Percentiles rank a stretch among this genome's conserved stretches.
Conservation (phyloP, 2,888 invertebrate genomes). For the Mactromeris polynyma region DNA sequence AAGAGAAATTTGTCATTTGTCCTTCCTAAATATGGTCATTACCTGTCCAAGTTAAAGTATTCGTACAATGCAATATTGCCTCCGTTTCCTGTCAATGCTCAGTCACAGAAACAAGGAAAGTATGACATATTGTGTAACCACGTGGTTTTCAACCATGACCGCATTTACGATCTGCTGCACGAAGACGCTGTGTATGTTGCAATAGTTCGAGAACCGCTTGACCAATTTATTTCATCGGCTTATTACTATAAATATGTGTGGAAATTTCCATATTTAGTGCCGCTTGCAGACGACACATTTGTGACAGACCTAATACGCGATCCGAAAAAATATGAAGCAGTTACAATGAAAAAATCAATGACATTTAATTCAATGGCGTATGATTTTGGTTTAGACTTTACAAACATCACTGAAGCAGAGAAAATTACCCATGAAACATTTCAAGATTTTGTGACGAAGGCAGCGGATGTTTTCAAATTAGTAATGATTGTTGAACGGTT, state of each 20-base stretch:
- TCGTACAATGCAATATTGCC: not conserved
- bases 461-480: constrained; percentile 19
- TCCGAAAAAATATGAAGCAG: not conserved
- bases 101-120: not conserved
- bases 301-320: constrained; percentile 24
- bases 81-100: not conserved
- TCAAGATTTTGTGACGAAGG: not conserved
- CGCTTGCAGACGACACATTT: not conserved
- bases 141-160: constrained; percentile 28
- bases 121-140: constrained; percentile 48
- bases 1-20: not conserved
- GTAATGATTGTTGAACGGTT: constrained; percentile 38
- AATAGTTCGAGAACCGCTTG: constrained; percentile 29
- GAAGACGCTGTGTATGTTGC: constrained; percentile 42
- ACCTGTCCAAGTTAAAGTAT: not conserved
- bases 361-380: constrained; percentile 38
- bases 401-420: not conserved
- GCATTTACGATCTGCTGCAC: constrained; percentile 8
- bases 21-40: not conserved
- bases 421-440: not conserved
- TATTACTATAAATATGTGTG: constrained; percentile 19
- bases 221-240: constrained; percentile 24
- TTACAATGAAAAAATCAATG: constrained; percentile 6
- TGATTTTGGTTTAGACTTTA: constrained; percentile 34
- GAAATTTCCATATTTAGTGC: not conserved